Base-by-base conservation (phyloP, 2,888 invertebrate genomes). In the Drosophila aldrichi region DNA sequence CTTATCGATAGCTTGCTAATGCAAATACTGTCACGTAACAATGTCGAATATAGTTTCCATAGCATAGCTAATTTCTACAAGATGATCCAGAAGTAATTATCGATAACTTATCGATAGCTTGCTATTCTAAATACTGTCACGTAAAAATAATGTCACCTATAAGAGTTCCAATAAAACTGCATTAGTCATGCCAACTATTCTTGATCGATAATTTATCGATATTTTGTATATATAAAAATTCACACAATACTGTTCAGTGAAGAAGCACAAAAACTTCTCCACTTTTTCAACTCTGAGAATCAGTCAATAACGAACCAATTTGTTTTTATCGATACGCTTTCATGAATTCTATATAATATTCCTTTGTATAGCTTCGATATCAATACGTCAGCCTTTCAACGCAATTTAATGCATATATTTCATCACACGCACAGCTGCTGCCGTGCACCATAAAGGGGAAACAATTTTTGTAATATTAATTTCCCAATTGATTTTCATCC, bases 401-500 rank as follows among this genome's bases (percentile, higher is more conserved):
- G 14, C 6, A 18, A 18, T 46, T 46, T 38, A 7, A 25, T n/a
- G 4, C 8, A 34, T 55, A 9, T 9, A 34, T 44, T 36, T 55
- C 32, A 18, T 12, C 36, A 25, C 12, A 36, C 57, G 6, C 38
- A 7, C 36, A 46, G 38, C 52, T n/a, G 52, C 52, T 9, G 41
- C 41, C 32, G 16, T 14, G 41, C 18, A 29, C 29, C 41, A n/a
- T 18, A n/a, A 36, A 36, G 14, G 62, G 58, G 52, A 46, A 48
- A 58, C 16, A n/a, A 52, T 29, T 14, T 29, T 38, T 56, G 65
- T 49, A 22, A 12, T 58, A 57, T 54, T 38, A 48, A 58, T 58
- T 49, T 61, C 29, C 54, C 46, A 61, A 56, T 52, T 44, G 56
- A 43, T 41, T 54, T 58, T 36, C 14, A 46, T 43, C 40, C 57